Conservation (phyloP, 1,140 invertebrate species). For the Drosophila malerkotliana region DNA sequence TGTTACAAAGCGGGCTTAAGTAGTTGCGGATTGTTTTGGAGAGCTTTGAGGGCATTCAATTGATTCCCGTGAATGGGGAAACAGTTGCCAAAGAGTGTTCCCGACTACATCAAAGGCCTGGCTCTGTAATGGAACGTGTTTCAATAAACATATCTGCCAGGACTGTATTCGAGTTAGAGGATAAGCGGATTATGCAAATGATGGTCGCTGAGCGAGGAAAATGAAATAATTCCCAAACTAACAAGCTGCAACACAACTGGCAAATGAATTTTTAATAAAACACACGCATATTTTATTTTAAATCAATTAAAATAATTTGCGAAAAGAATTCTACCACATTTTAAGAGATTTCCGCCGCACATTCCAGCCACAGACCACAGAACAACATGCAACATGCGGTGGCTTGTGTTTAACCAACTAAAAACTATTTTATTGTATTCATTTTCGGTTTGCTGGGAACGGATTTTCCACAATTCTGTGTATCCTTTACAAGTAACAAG, state of each 20-base stretch:
- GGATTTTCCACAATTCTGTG: conserved; percentile 13
- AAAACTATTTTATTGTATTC: conserved; percentile 58
- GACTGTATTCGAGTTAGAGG: conserved; percentile 48
- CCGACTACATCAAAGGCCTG: conserved; percentile 51
- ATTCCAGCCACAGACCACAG: conserved; percentile 18
- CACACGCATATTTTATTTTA: conserved; percentile 61
- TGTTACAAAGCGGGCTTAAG: conserved; percentile 60
- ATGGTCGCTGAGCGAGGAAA: conserved; percentile 19
- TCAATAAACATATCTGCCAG: neutral
- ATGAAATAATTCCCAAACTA: conserved; percentile 19
- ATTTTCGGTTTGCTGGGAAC: conserved; percentile 12
- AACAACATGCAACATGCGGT: conserved; percentile 30
- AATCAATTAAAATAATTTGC: conserved; percentile 62
- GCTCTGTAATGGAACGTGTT: conserved; percentile 27
- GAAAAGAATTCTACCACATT: conserved; percentile 22
- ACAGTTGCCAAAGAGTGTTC: conserved; percentile 27
- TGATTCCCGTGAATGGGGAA: conserved; percentile 50
- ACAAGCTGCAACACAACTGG: conserved; percentile 14
- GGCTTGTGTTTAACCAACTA: conserved; percentile 58
- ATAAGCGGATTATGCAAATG: conserved; percentile 70
- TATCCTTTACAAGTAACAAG: conserved; percentile 1
- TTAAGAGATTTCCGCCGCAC: conserved; percentile 18
- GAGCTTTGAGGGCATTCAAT: conserved; percentile 58
- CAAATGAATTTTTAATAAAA: conserved; percentile 67
- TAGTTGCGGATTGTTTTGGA: conserved; percentile 61